phyloP scores from a whole-genome alignment of 2,888 invertebrate species.

The Belgica antarctica region DNA sequence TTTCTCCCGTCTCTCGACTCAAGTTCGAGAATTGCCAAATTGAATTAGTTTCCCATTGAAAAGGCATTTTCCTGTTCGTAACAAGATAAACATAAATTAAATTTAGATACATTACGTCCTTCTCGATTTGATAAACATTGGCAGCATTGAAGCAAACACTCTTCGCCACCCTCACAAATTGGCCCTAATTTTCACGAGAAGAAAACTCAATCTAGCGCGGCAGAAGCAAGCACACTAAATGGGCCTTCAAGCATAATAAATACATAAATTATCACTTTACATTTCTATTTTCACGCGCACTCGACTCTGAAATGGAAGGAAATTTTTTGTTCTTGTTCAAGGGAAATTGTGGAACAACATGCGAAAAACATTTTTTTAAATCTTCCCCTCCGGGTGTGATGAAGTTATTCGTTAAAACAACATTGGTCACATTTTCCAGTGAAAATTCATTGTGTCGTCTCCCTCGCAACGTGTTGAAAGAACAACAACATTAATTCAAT shows the following conservation, averaged over 20 bases:
- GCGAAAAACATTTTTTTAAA: neutral
- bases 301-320: neutral
- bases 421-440: neutral
- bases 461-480: neutral
- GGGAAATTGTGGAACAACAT: neutral
- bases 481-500: constrained; percentile 37
- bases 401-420: constrained; percentile 12
- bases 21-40: constrained; percentile 26
- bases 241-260: constrained; percentile 44
- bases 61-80: constrained; percentile 31
- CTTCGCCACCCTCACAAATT: constrained; percentile 25
- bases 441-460: neutral
- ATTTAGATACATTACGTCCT: constrained; percentile 43
- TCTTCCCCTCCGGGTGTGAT: neutral
- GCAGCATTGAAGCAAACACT: too few relatives aligned
- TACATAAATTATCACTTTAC: constrained; percentile 44
- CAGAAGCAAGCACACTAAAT: constrained; percentile 13
- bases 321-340: neutral
- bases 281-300: constrained; percentile 17
- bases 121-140: constrained; percentile 1
- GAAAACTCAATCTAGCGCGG: neutral
- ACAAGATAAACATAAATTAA: constrained; percentile 44
- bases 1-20: constrained; percentile 13
- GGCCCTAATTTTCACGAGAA: neutral
- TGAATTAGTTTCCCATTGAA: constrained; percentile 41